Percentiles rank a stretch among this genome's conserved stretches.
phyloP scores from a whole-genome alignment of 2,113 vertebrate genomes.

The Patagioenas fasciata region DNA sequence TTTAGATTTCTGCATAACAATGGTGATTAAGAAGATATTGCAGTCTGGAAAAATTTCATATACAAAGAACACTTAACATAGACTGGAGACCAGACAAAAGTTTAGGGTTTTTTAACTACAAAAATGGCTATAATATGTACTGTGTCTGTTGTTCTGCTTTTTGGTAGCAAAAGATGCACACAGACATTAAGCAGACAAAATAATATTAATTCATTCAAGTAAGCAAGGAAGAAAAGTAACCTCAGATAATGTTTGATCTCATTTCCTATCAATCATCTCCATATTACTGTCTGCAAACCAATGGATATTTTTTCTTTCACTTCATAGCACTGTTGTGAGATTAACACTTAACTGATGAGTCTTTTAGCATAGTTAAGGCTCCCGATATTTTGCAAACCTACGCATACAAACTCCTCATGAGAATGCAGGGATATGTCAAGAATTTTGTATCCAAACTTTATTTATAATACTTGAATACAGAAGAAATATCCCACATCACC shows the following conservation, averaged over 20 bases:
- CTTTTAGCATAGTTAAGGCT: not conserved
- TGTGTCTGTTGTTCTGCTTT: not conserved
- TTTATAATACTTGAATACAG: not conserved
- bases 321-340: not conserved
- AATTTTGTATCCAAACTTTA: not conserved
- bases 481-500: not conserved
- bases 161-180: not conserved
- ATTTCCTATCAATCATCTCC: not conserved
- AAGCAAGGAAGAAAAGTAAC: not conserved
- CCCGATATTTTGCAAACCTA: not conserved
- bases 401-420: not conserved
- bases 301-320: not conserved
- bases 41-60: not conserved
- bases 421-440: not conserved
- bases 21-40: not conserved
- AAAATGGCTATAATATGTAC: not conserved
- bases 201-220: not conserved
- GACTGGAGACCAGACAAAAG: not conserved
- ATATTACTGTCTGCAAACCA: not conserved
- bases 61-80: not conserved
- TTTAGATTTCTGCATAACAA: slow-evolving; percentile 42
- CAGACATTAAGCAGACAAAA: not conserved
- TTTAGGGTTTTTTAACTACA: not conserved
- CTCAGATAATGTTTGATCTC: not conserved
- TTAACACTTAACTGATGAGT: not conserved